These are phyloP conservation scores for Amitus sp. DNA, from an alignment of 2,888 invertebrate species.

Conservation along the genomic window DNA sequence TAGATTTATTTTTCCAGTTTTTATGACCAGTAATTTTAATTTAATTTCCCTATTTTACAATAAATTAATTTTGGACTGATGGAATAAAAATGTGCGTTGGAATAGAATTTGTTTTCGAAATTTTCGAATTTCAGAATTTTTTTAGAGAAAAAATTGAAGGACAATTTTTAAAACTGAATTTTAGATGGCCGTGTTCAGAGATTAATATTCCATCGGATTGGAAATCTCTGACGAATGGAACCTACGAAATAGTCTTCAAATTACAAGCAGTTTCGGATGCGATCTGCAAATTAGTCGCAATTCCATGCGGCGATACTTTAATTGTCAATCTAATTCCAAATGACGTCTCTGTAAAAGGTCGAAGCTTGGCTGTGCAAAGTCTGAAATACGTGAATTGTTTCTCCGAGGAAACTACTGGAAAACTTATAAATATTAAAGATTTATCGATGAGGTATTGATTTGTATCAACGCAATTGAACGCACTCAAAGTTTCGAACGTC, in stretches of 20 bases:
- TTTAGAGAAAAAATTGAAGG: background rate
- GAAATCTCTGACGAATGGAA: slow-evolving; percentile 37
- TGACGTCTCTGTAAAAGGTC: slow-evolving; percentile 15
- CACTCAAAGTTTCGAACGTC: no score
- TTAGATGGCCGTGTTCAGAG: background rate
- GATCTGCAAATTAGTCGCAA: slow-evolving; percentile 51
- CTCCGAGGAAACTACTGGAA: slow-evolving; percentile 46
- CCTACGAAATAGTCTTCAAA: slow-evolving; percentile 48
- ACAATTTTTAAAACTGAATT: background rate
- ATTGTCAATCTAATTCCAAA: slow-evolving; percentile 51
- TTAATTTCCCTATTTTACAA: no score
- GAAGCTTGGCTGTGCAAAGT: slow-evolving; percentile 45
- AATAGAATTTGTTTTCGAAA: no score
- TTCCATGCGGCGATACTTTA: slow-evolving; percentile 54
- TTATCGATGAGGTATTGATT: slow-evolving; percentile 52
- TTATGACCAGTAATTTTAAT: no score
- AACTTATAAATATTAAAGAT: slow-evolving; percentile 51
- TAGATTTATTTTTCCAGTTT: no score
- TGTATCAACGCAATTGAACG: no score
- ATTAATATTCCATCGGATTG: slow-evolving; percentile 41
- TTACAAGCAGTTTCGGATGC: slow-evolving; percentile 31
- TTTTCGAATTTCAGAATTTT: no score
- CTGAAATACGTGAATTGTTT: slow-evolving; percentile 53
- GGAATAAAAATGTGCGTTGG: no score
- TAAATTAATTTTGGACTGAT: no score